Conservation (phyloP, 2,888 invertebrate species). For the Leucoma salicis region DNA sequence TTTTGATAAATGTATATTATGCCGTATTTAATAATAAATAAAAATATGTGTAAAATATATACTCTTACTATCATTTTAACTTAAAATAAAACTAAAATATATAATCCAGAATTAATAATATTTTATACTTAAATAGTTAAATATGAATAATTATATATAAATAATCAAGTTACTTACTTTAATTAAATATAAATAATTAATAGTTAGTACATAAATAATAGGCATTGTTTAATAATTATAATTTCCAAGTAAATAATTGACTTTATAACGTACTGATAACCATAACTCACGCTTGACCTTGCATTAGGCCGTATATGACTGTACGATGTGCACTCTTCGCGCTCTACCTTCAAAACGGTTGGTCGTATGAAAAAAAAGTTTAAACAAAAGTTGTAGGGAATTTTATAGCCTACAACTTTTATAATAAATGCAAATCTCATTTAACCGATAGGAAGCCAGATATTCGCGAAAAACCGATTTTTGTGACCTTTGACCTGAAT, state of each 20-base stretch:
- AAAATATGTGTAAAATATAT: constrained; percentile 1
- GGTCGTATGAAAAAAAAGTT: constrained; percentile 1
- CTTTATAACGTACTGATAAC: constrained; percentile 1
- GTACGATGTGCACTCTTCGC: constrained; percentile 1
- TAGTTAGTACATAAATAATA: neutral
- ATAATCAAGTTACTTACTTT: constrained; percentile 1
- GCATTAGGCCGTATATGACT: neutral
- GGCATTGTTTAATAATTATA: constrained; percentile 1
- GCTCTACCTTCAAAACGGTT: constrained; percentile 1
- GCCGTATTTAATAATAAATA: neutral
- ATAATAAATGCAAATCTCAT: constrained; percentile 1
- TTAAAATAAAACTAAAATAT: neutral
- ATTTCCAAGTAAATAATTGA: constrained; percentile 1
- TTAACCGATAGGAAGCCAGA: constrained; percentile 1
- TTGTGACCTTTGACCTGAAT: neutral
- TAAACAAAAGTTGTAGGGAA: constrained; percentile 1
- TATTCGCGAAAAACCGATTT: neutral
- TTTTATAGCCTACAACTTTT: constrained; percentile 1
- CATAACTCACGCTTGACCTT: constrained; percentile 1
- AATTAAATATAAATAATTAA: constrained; percentile 1
- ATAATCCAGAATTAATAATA: constrained; percentile 1
- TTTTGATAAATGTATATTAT: constrained; percentile 1
- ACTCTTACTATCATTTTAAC: constrained; percentile 1
- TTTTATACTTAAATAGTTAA: constrained; percentile 1
- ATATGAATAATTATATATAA: constrained; percentile 1